Evolutionary conservation across 2,113 vertebrate genomes (phyloP).

Genomic region (Lophura nycthemera): DNA sequence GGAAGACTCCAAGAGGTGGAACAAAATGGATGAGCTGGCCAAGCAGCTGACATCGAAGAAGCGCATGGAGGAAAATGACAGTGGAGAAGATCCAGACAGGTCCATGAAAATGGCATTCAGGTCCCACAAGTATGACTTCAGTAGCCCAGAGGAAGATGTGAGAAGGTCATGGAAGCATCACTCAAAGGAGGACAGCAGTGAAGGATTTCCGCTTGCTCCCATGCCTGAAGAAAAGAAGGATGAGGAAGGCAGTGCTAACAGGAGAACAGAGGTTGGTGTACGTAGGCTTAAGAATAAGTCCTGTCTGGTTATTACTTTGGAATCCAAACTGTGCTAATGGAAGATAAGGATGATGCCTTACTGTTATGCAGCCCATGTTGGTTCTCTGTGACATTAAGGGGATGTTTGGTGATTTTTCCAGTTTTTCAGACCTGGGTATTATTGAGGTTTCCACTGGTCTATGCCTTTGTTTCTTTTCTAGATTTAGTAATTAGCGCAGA

Average conservation of each 20-base stretch:
- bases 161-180: slow-evolving; percentile 78
- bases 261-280: slow-evolving; percentile 87
- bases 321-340: not conserved
- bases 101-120: slow-evolving; percentile 76
- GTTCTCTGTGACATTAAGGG: not conserved
- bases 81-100: slow-evolving; percentile 70
- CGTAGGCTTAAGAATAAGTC: not conserved
- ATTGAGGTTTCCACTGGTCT: not conserved
- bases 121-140: slow-evolving; percentile 62
- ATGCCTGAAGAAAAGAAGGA: slow-evolving; percentile 84
- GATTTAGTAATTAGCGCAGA: not conserved
- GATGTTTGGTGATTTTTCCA: not conserved
- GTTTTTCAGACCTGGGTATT: not conserved
- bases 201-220: slow-evolving; percentile 80
- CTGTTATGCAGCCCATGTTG: fast-evolving
- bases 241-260: slow-evolving; percentile 93
- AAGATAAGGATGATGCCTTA: not conserved
- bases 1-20: slow-evolving; percentile 80
- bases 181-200: slow-evolving; percentile 79
- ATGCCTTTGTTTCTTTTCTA: not conserved
- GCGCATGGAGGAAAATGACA: slow-evolving; percentile 52
- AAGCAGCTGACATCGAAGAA: slow-evolving; percentile 78
- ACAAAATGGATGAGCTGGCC: slow-evolving; percentile 81
- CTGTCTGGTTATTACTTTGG: not conserved
- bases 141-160: slow-evolving; percentile 43